These are phyloP conservation scores for Pelmatolapia mariae DNA, from an alignment of 2,113 vertebrate species.

Conservation along the genomic window DNA sequence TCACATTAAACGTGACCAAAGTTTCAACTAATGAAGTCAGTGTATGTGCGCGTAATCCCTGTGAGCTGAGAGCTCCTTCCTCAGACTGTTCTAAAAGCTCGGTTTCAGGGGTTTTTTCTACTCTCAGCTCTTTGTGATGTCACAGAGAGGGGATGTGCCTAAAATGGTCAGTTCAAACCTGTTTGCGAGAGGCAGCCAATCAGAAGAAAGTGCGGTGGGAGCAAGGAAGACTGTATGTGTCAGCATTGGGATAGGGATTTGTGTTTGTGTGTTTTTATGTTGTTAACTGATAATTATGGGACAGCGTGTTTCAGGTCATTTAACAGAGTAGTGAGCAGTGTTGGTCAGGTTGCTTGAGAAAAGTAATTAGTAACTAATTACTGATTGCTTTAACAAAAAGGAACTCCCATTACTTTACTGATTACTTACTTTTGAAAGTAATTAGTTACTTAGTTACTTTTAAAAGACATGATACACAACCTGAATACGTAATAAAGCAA, in stretches of 20 bases:
- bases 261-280: neutral
- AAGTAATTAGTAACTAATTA: neutral
- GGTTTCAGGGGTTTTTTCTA: accelerated
- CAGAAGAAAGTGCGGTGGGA: neutral
- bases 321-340: too few relatives aligned
- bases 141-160: neutral
- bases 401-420: neutral
- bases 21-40: neutral
- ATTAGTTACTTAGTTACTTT: neutral
- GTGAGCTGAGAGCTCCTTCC: neutral
- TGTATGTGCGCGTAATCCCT: neutral
- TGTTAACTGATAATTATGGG: neutral
- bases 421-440: neutral
- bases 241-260: neutral
- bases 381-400: neutral
- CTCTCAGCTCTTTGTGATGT: neutral
- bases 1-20: neutral
- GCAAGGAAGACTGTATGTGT: neutral
- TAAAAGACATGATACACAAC: neutral
- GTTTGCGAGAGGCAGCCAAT: neutral
- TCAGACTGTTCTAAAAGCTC: neutral
- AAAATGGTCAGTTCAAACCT: neutral
- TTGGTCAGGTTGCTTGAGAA: neutral
- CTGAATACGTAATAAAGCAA: neutral
- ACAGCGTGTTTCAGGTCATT: neutral